Evolutionary conservation across 2,797 vertebrate species (phyloP).

Genomic region (Eleutherodactylus coqui): DNA sequence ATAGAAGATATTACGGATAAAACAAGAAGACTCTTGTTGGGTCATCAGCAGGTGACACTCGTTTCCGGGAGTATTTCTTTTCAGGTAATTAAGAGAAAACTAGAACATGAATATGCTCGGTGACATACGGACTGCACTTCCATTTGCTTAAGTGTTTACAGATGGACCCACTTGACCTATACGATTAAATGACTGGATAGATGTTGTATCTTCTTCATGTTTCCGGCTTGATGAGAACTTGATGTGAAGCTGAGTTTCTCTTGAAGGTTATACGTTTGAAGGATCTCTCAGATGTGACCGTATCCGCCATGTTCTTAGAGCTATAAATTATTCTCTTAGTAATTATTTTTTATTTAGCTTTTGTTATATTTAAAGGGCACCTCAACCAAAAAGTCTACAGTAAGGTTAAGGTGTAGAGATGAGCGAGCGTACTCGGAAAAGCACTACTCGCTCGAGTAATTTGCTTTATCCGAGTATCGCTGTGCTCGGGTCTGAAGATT

Average conservation of each 20-base stretch:
- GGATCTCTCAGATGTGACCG: neutral
- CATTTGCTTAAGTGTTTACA: neutral
- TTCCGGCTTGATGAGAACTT: neutral
- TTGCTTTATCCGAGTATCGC: no score
- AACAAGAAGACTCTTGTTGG: neutral
- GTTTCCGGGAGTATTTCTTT: neutral
- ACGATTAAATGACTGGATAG: neutral
- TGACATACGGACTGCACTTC: slow-evolving; percentile 41
- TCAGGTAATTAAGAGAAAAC: neutral
- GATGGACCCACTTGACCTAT: slow-evolving; percentile 33
- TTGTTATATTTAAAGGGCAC: neutral
- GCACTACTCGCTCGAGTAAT: no score
- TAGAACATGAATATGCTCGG: neutral
- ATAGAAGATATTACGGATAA: neutral
- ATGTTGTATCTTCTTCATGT: neutral
- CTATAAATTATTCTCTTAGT: neutral
- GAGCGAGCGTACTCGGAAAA: no score
- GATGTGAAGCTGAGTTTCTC: neutral
- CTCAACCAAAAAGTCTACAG: neutral
- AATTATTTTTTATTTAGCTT: neutral
- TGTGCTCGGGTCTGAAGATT: no score
- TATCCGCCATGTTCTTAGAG: neutral
- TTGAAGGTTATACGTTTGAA: neutral
- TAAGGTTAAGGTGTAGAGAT: no score
- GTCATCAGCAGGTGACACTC: neutral